Base-by-base conservation (phyloP, 1,140 invertebrate genomes). In the Zaprionus ornatus region DNA sequence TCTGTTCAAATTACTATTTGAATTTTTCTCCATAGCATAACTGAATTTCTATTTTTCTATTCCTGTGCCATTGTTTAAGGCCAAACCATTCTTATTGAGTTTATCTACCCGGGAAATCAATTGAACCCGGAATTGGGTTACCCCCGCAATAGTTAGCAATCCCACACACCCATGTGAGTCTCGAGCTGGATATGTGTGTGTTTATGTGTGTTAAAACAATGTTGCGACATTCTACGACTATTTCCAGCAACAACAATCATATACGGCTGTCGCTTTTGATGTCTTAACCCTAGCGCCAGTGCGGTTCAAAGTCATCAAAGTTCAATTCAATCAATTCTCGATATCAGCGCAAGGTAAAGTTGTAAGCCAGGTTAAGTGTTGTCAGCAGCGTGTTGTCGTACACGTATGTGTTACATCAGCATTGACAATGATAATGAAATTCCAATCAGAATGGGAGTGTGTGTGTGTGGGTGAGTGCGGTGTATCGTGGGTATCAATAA, bases 351-450 rank as follows among this genome's bases (percentile, higher is more conserved):
- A 23, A 66, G 69, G 64, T 60, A 65, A 61, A 45, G 13, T 5
- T 65, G 29, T 60, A 37, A 59, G 61, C 55, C 66, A 56, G 21
- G 40, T 74, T 74, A 71, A 70, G 74, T 76, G 74, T 76, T 66
- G 56, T 72, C 48, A n/a, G 50, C 37, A 25, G 21, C 17, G 50
- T 15, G 23, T 35, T 21, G 7, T 35, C 25, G 6, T 35, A n/a
- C n/a, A n/a, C 29, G 52, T 66, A 27, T 66, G 60, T 65, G 56
- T 62, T 60, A 66, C 52, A 35, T 50, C 69, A 73, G 61, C 85
- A 84, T 84, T 88, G 84, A 75, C 85, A 88, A 80, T 88, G 80
- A 84, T 88, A 90, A 90, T 88, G 85, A 90, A 88, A 90, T 88
- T 84, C 65, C 74, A 74, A 80, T 73, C 71, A 65, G n/a, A 45